phyloP scores from a whole-genome alignment of 2,888 invertebrate species.

The Lasioglossum lativentre region DNA sequence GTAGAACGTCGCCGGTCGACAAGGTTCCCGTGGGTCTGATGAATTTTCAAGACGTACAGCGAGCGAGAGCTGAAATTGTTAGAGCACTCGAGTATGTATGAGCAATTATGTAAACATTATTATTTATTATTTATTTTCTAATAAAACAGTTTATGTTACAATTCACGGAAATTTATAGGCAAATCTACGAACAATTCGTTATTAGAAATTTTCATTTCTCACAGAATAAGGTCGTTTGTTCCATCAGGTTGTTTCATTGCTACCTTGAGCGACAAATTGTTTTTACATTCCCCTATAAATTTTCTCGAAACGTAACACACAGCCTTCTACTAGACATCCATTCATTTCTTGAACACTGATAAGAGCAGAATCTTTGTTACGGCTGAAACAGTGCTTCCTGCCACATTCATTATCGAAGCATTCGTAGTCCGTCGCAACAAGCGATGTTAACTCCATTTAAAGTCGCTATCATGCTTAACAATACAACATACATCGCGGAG shows the following conservation, averaged over 20 bases:
- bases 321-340: not conserved
- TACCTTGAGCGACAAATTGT: not conserved
- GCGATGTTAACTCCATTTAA: not conserved
- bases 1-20: not conserved
- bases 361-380: not conserved
- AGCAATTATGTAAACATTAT: too few species aligned
- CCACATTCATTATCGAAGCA: not conserved
- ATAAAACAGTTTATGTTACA: too few species aligned
- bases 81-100: too few species aligned
- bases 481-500: not conserved
- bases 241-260: not conserved
- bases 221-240: not conserved
- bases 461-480: not conserved
- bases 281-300: not conserved
- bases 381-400: not conserved
- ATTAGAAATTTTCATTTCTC: not conserved
- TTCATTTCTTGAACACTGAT: not conserved
- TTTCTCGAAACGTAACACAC: not conserved
- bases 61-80: not conserved
- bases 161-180: not conserved
- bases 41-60: not conserved
- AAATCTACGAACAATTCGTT: too few species aligned
- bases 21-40: not conserved
- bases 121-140: too few species aligned
- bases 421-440: not conserved